Conservation (phyloP, 2,113 vertebrate species). For the Tylochromis polylepis region DNA sequence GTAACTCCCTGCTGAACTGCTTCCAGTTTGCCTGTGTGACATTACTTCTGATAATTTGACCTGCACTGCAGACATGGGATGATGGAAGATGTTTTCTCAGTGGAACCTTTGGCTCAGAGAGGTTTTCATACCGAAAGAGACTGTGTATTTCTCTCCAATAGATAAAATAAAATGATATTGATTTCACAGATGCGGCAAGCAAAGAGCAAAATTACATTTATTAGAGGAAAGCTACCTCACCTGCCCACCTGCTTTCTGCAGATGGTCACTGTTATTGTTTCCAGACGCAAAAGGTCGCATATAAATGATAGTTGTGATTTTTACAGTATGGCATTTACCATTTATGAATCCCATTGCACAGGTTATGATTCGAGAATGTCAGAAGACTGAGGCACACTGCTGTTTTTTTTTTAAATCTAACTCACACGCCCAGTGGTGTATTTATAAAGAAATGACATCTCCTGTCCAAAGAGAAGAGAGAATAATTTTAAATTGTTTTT, state of each 20-base stretch:
- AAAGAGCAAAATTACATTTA: constrained; percentile 35
- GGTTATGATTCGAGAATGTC: background rate
- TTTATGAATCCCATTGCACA: background rate
- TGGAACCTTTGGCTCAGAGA: background rate
- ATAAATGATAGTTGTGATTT: constrained; percentile 19
- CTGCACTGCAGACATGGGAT: background rate
- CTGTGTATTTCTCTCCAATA: constrained; percentile 1
- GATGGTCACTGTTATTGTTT: constrained; percentile 14
- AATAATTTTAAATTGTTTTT: background rate
- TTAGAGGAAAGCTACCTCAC: background rate
- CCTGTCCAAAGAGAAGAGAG: background rate
- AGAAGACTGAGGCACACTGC: background rate
- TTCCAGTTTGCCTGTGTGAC: constrained; percentile 16
- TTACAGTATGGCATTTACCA: background rate
- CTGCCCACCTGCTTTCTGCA: background rate
- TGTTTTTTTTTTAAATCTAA: background rate
- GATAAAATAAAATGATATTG: constrained; percentile 38
- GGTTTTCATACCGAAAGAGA: background rate
- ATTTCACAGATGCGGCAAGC: constrained; percentile 5
- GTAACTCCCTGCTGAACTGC: background rate
- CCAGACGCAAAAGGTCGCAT: constrained; percentile 5
- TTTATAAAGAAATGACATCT: background rate
- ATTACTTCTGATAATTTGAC: constrained; percentile 33
- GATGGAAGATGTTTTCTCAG: constrained; percentile 25
- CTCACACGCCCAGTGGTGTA: background rate